Evolutionary conservation across 2,888 invertebrate genomes (phyloP).

Genomic region (Camponotus fellah): DNA sequence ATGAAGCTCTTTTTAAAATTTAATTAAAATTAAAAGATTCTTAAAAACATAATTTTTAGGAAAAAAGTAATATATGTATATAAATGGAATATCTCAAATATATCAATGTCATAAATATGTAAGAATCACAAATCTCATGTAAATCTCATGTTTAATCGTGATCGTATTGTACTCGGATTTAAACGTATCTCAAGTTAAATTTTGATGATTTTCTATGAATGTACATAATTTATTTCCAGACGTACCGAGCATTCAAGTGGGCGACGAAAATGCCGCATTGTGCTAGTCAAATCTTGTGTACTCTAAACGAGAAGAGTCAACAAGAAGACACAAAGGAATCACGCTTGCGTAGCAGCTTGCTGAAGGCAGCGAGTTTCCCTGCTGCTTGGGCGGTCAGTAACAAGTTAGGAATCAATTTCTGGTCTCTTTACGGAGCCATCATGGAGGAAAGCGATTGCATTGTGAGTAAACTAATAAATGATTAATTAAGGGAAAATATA

Average conservation of each 20-base stretch:
- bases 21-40: not conserved
- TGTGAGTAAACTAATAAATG: conserved; percentile 86
- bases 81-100: not conserved
- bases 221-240: conserved; percentile 83
- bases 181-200: not conserved
- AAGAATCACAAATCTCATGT: not conserved
- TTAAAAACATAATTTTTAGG: not conserved
- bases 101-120: not conserved
- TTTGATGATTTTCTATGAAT: not conserved
- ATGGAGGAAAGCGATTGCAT: conserved; percentile 90
- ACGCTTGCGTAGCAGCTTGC: conserved; percentile 90
- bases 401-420: conserved; percentile 91
- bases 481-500: not conserved
- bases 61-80: not conserved
- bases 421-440: conserved; percentile 92
- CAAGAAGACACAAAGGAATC: conserved; percentile 86
- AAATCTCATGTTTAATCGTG: not conserved
- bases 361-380: conserved; percentile 91
- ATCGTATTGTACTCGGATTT: not conserved
- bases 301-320: conserved; percentile 90
- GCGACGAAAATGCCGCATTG: conserved; percentile 90
- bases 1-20: not conserved
- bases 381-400: conserved; percentile 93
- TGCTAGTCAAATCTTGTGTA: conserved; percentile 92
- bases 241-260: conserved; percentile 93